phyloP scores from a whole-genome alignment of 2,888 invertebrate genomes.

The Trachelus troglodyta region DNA sequence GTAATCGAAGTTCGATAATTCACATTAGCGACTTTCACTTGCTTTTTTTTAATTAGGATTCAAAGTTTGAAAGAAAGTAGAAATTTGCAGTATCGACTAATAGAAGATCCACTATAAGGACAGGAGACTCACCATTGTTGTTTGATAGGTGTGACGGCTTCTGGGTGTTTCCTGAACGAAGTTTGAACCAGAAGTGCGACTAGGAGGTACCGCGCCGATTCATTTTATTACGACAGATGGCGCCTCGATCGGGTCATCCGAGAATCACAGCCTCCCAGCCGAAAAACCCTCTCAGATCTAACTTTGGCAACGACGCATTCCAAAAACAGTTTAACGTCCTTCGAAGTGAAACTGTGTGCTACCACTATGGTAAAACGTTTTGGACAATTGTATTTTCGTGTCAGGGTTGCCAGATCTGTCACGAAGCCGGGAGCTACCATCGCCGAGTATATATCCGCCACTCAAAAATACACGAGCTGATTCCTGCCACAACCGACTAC shows the following conservation, averaged over 20 bases:
- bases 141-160: slow-evolving; percentile 56
- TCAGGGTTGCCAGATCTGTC: slow-evolving; percentile 51
- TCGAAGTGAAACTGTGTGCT: slow-evolving; percentile 44
- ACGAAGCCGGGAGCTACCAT: neutral
- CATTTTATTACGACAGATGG: slow-evolving; percentile 83
- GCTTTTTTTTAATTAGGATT: too few species aligned
- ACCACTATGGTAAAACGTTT: slow-evolving; percentile 57
- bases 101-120: neutral
- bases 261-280: slow-evolving; percentile 68
- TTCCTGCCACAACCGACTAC: neutral
- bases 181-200: slow-evolving; percentile 83
- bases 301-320: slow-evolving; percentile 55
- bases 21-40: neutral
- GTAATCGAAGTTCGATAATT: neutral
- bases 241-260: slow-evolving; percentile 75
- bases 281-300: slow-evolving; percentile 31
- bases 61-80: neutral
- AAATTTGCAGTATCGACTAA: neutral
- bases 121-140: slow-evolving; percentile 65
- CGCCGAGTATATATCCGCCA: neutral
- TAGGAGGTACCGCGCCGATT: slow-evolving; percentile 74
- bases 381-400: slow-evolving; percentile 49
- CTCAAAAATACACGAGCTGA: neutral
- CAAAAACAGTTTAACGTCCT: slow-evolving; percentile 57
- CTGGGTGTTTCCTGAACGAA: slow-evolving; percentile 80